Conservation (phyloP, 2,113 vertebrate species). For the Peromyscus maniculatus region DNA sequence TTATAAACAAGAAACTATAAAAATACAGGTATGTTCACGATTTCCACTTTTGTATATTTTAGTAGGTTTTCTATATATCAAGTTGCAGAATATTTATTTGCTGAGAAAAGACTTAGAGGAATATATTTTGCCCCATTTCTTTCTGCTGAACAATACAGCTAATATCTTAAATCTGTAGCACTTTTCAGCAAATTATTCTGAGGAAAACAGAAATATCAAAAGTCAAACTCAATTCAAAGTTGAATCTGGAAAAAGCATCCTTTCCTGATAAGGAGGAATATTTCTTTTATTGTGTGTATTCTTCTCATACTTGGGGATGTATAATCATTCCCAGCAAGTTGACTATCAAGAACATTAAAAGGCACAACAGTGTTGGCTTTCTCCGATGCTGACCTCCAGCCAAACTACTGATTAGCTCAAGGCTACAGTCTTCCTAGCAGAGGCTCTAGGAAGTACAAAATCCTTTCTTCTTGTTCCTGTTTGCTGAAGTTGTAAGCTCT, state of each 20-base stretch:
- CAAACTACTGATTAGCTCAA: not conserved
- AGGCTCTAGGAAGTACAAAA: not conserved
- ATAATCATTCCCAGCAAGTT: not conserved
- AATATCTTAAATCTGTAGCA: conserved; percentile 19
- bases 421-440: not conserved
- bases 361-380: not conserved
- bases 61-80: not conserved
- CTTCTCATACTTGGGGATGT: not conserved
- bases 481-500: not conserved
- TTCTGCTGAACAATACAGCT: not conserved
- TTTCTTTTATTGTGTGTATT: not conserved
- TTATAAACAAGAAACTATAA: not conserved
- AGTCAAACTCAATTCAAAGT: conserved; percentile 39
- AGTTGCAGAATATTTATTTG: conserved; percentile 2
- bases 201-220: conserved; percentile 44
- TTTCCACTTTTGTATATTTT: not conserved
- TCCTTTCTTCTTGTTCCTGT: not conserved
- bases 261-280: conserved; percentile 9
- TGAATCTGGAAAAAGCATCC: conserved; percentile 22
- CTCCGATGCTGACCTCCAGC: not conserved
- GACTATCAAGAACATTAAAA: not conserved
- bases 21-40: not conserved
- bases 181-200: not conserved
- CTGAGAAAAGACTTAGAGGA: not conserved
- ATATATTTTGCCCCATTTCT: not conserved